Base-by-base conservation (phyloP, 2,797 vertebrate genomes). In the Kryptolebias ocellatus region DNA sequence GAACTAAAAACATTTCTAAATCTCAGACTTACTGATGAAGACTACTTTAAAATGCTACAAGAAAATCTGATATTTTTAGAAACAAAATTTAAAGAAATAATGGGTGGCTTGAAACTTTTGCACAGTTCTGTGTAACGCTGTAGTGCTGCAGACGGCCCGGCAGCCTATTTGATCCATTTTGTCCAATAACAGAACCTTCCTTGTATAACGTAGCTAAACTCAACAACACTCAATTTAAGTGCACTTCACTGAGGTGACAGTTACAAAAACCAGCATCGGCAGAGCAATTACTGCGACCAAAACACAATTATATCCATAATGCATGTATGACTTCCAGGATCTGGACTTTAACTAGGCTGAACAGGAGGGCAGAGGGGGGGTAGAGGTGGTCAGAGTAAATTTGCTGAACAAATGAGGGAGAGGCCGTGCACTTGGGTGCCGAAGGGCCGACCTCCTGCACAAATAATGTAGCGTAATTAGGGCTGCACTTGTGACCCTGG, bases 381-480 rank as follows among this genome's bases (percentile, higher is more conserved):
- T 39, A 31, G 47, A 20, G 1, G 72, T 60, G 78, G 76, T 87
- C 74, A 79, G 79, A 79, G 87, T 86, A 81, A 89, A 88, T 89
- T 89, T 89, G 80, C 78, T 68, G 56, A 87, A 79, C 85, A 87
- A 87, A 90, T 87, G 79, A 86, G 73, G 70, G 76, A 68, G 72
- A 64, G 74, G 4, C 74, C 29, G 64, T 66, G 84, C 89, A 88
- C 75, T 84, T 11, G 34, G 74, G 83, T 81, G 86, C 73, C 60
- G 83, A 81, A 72, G 76, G 80, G 45, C 62, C 63, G 53, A 57
- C 79, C 86, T 83, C 74, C 81, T 90, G 75, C 88, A 81, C 92
- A 92, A 92, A 93, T 86, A 92, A 70, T 16, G 75, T 28, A n/a
- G 72, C 31, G 70, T 91, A 92, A 93, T 93, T 93, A 91, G 85